A percentile compares a stretch with the other conserved stretches of the same genome.
Conservation (phyloP, 1,140 invertebrate genomes). For the Leptinotarsa undecemlineata region DNA sequence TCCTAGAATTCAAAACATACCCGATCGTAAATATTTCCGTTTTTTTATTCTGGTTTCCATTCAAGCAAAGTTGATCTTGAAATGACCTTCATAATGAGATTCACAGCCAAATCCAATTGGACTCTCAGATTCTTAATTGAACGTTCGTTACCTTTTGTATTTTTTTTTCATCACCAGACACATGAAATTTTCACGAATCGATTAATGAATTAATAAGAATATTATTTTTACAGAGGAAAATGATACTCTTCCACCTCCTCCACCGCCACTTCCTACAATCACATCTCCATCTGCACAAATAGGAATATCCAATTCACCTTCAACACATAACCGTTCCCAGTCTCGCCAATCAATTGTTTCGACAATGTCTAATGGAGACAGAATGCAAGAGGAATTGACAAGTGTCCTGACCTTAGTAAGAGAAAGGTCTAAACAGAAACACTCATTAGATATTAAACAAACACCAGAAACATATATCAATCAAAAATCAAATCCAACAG, state of each 20-base stretch:
- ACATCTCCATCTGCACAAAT: constrained; percentile 36
- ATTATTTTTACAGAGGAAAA: constrained; percentile 2
- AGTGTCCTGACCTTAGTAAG: constrained; percentile 63
- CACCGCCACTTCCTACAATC: constrained; percentile 40
- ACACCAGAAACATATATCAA: constrained; percentile 75
- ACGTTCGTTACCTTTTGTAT: no score
- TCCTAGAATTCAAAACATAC: no score
- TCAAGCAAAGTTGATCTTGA: no score
- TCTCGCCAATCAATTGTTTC: constrained; percentile 36
- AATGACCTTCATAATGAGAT: no score
- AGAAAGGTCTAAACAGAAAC: constrained; percentile 59
- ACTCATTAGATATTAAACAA: constrained; percentile 67
- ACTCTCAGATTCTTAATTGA: no score
- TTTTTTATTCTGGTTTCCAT: no score
- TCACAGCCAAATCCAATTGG: no score
- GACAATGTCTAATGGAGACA: constrained; percentile 38
- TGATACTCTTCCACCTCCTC: constrained; percentile 24
- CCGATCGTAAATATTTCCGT: no score
- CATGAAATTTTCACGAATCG: no score
- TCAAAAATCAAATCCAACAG: constrained; percentile 63
- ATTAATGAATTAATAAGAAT: background rate
- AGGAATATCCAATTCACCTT: constrained; percentile 37
- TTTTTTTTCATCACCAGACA: no score
- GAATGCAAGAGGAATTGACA: constrained; percentile 73
- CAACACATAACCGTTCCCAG: constrained; percentile 36